phyloP scores from a whole-genome alignment of 2,113 vertebrate genomes.

The Crotophaga sulcirostris region DNA sequence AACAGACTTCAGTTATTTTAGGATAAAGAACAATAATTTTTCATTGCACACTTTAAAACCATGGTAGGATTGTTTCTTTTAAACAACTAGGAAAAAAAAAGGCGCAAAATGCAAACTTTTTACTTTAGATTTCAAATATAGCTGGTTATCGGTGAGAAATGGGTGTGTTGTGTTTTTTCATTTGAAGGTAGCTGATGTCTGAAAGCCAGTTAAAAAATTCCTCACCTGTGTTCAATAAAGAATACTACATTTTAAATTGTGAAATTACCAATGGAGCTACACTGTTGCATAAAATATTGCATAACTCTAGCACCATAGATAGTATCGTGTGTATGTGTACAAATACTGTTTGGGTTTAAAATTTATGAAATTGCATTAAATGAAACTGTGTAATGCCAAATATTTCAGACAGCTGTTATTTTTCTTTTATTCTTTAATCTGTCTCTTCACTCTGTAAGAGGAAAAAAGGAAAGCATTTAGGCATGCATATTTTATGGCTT shows the following conservation, averaged over 20 bases:
- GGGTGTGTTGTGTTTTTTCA: background rate
- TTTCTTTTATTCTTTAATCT: background rate
- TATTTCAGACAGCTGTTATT: background rate
- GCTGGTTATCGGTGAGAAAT: background rate
- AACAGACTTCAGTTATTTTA: background rate
- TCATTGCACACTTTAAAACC: background rate
- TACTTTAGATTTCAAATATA: background rate
- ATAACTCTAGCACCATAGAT: background rate
- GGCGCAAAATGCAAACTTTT: background rate
- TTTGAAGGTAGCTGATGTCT: background rate
- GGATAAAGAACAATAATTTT: background rate
- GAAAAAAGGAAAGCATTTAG: background rate
- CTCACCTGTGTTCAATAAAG: background rate
- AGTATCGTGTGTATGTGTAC: background rate
- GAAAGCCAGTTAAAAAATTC: background rate
- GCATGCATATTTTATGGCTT: background rate
- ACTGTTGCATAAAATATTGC: conserved; percentile 35
- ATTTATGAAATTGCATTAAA: conserved; percentile 7
- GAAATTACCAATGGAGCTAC: background rate
- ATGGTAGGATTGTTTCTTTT: background rate
- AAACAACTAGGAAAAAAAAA: background rate
- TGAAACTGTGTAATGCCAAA: background rate
- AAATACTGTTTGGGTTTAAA: conserved; percentile 17
- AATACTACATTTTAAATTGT: conserved; percentile 17
- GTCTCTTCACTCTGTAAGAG: background rate